Evolutionary conservation across 1,140 invertebrate species (phyloP).

Genomic region (Heliothis virescens): DNA sequence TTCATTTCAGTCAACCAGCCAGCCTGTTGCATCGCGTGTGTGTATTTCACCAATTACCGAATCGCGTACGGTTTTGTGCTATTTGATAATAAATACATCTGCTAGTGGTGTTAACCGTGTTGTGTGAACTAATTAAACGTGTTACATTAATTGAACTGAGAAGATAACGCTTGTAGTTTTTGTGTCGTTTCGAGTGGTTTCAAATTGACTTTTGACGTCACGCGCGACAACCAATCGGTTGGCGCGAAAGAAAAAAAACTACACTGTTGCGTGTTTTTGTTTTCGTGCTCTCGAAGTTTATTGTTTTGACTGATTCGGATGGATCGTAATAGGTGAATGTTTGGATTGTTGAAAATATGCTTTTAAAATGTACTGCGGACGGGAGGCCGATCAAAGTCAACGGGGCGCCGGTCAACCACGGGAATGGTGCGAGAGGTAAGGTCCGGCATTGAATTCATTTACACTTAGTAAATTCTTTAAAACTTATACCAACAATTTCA

Average conservation of each 20-base stretch:
- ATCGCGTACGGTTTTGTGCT: slow-evolving; percentile 47
- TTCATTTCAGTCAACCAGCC: slow-evolving; percentile 52
- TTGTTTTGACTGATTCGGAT: slow-evolving; percentile 59
- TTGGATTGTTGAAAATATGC: slow-evolving; percentile 71
- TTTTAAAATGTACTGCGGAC: slow-evolving; percentile 84
- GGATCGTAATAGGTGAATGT: slow-evolving; percentile 72
- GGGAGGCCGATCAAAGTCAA: slow-evolving; percentile 84
- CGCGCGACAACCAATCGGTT: slow-evolving; percentile 73
- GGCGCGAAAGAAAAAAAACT: slow-evolving; percentile 74
- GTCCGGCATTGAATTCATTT: slow-evolving; percentile 45
- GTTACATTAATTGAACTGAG: slow-evolving; percentile 61
- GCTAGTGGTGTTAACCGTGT: slow-evolving; percentile 58
- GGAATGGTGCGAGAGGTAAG: slow-evolving; percentile 82
- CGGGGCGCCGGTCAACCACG: slow-evolving; percentile 73
- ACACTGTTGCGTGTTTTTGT: slow-evolving; percentile 63
- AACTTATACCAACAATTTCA: not conserved
- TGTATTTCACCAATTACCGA: slow-evolving; percentile 33
- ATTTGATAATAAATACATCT: slow-evolving; percentile 46
- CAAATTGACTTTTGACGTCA: slow-evolving; percentile 84
- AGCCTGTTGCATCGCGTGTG: slow-evolving; percentile 56
- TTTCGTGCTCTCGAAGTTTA: slow-evolving; percentile 61
- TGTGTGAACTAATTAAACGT: slow-evolving; percentile 66
- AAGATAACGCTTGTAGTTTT: slow-evolving; percentile 70
- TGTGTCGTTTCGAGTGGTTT: slow-evolving; percentile 79
- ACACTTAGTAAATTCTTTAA: not conserved